Conservation (phyloP, 2,113 vertebrate genomes). For the Butastur rufipennis region DNA sequence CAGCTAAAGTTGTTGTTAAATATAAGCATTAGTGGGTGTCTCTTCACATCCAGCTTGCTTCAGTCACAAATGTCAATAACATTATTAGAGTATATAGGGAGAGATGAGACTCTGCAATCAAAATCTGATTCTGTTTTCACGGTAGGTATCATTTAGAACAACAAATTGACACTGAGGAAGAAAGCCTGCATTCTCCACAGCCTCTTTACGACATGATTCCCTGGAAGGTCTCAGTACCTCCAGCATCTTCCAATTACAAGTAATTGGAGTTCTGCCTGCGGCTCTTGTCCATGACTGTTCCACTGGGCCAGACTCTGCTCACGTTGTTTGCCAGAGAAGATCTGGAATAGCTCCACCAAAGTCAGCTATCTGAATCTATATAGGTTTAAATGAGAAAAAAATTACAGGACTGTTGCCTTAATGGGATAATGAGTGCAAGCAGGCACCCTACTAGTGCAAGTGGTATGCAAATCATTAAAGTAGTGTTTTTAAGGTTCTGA, state of each 20-base stretch:
- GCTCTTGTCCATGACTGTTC: not conserved
- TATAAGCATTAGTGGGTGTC: not conserved
- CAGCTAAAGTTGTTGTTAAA: not conserved
- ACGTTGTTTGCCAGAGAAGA: not conserved
- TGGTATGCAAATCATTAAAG: not conserved
- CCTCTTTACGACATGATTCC: not conserved
- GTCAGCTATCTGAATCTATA: not conserved
- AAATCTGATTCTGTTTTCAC: not conserved
- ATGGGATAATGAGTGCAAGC: not conserved
- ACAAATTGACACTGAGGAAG: not conserved
- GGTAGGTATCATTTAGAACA: not conserved
- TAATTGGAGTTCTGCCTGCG: constrained; percentile 5
- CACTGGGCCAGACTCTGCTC: constrained; percentile 4
- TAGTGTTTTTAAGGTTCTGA: not conserved
- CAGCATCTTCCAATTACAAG: constrained; percentile 17
- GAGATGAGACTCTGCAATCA: not conserved
- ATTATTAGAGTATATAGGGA: not conserved
- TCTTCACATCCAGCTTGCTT: not conserved
- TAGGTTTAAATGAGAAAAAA: constrained; percentile 2
- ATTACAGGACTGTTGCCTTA: not conserved
- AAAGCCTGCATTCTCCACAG: not conserved
- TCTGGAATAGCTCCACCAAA: not conserved
- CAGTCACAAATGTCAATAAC: not conserved
- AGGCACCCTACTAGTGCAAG: not conserved
- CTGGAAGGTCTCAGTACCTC: constrained; percentile 7